Percentiles rank a stretch among this genome's conserved stretches.
Conservation (phyloP, 2,888 invertebrate genomes). For the Tetropium fuscum region DNA sequence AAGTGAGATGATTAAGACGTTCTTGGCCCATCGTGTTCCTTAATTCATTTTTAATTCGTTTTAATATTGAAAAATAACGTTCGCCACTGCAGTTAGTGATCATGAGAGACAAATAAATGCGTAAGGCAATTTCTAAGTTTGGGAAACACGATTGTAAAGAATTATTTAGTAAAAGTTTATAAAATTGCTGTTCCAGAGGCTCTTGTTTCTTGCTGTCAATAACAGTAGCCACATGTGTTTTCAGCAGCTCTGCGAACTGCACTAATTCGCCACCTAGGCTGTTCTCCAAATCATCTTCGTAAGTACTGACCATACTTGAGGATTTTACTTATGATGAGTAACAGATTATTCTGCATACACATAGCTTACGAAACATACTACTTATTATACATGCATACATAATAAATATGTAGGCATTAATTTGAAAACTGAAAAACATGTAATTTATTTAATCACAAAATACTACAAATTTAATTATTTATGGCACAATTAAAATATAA, state of each 20-base stretch:
- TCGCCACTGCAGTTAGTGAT: constrained; percentile 8
- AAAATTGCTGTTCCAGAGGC: constrained; percentile 27
- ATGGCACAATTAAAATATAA: too few relatives aligned
- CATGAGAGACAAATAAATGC: constrained; percentile 31
- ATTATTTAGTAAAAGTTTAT: constrained; percentile 30
- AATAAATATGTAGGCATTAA: too few relatives aligned
- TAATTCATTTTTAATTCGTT: neutral
- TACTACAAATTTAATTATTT: too few relatives aligned
- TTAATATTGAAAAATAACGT: constrained; percentile 9
- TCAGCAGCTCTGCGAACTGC: constrained; percentile 31
- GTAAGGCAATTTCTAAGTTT: constrained; percentile 39
- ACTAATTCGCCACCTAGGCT: constrained; percentile 11
- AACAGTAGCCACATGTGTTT: constrained; percentile 30
- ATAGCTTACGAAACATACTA: too few relatives aligned
- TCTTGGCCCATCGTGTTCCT: constrained; percentile 2
- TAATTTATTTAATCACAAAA: too few relatives aligned
- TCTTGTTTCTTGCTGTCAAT: constrained; percentile 28
- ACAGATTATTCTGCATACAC: too few relatives aligned
- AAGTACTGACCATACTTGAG: constrained; percentile 2
- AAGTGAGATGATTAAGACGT: neutral
- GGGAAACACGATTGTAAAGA: constrained; percentile 38
- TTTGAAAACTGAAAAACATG: too few relatives aligned
- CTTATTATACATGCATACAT: too few relatives aligned
- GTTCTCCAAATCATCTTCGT: constrained; percentile 14
- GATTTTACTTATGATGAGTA: too few relatives aligned